These are phyloP conservation scores for Centropristis striata DNA, from an alignment of 2,113 vertebrate species.

Conservation along the genomic window DNA sequence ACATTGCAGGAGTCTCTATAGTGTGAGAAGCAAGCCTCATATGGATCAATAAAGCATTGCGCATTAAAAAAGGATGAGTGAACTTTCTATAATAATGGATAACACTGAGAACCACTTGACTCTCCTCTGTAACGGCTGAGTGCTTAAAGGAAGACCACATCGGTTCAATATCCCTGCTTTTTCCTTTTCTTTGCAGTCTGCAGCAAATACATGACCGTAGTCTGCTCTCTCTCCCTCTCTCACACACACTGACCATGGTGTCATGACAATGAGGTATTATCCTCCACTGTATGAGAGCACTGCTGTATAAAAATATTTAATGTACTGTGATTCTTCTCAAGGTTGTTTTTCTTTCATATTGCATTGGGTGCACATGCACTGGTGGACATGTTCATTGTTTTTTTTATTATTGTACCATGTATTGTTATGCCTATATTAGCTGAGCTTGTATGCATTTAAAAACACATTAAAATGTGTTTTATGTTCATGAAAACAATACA, in stretches of 20 bases:
- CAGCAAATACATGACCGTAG: neutral
- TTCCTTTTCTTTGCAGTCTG: neutral
- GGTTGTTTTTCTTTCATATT: neutral
- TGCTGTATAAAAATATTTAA: neutral
- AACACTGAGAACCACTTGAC: constrained; percentile 17
- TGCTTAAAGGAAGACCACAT: neutral
- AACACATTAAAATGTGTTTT: no score
- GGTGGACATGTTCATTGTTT: no score
- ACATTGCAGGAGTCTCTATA: neutral
- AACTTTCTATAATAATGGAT: constrained; percentile 22
- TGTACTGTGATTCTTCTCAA: neutral
- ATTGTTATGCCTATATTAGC: no score
- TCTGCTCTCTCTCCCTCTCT: neutral
- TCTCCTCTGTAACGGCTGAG: constrained; percentile 13
- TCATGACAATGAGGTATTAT: neutral
- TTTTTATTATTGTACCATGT: no score
- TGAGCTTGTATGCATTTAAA: no score
- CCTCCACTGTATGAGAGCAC: neutral
- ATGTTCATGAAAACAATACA: neutral
- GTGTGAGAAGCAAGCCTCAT: constrained; percentile 13
- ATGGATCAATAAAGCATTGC: constrained; percentile 50
- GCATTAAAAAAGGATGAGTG: constrained; percentile 43
- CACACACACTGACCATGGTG: neutral
- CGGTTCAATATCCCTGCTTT: neutral
- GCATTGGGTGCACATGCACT: neutral